Conservation (phyloP, 2,113 vertebrate genomes). For the Ophthalmolycus amberensis region DNA sequence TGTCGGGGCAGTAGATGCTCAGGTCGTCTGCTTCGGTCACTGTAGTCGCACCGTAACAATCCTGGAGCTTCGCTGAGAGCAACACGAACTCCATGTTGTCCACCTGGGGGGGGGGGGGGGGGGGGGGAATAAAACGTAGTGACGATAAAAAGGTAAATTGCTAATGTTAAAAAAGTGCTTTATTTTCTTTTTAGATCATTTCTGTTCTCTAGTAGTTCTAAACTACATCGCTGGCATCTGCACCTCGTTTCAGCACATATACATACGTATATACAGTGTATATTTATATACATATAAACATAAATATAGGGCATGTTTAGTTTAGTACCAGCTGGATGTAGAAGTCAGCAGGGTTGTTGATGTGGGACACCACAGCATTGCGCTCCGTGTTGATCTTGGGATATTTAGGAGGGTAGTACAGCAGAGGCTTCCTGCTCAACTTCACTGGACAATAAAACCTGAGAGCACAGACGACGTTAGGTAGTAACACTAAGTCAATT, state of each 20-base stretch:
- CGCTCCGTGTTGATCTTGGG: conserved; percentile 80
- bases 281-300: no score
- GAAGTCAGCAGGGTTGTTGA: conserved; percentile 90
- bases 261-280: no score
- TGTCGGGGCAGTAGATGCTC: conserved; percentile 82
- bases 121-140: not conserved
- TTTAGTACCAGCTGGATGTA: conserved; percentile 89
- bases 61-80: conserved; percentile 85
- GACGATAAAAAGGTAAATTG: not conserved
- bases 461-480: not conserved
- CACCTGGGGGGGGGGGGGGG: conserved; percentile 75
- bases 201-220: not conserved
- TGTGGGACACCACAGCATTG: conserved; percentile 85
- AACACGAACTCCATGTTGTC: conserved; percentile 82
- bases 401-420: conserved; percentile 82
- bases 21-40: conserved; percentile 69
- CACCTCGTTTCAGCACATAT: not conserved
- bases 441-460: conserved; percentile 78
- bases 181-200: not conserved
- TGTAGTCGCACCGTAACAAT: conserved; percentile 73
- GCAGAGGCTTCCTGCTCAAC: conserved; percentile 50
- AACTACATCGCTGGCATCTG: not conserved
- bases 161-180: not conserved
- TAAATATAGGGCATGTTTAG: conserved; percentile 7
- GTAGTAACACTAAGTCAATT: not conserved